Conservation (phyloP, 2,113 vertebrate genomes). For the Barnardius zonarius region DNA sequence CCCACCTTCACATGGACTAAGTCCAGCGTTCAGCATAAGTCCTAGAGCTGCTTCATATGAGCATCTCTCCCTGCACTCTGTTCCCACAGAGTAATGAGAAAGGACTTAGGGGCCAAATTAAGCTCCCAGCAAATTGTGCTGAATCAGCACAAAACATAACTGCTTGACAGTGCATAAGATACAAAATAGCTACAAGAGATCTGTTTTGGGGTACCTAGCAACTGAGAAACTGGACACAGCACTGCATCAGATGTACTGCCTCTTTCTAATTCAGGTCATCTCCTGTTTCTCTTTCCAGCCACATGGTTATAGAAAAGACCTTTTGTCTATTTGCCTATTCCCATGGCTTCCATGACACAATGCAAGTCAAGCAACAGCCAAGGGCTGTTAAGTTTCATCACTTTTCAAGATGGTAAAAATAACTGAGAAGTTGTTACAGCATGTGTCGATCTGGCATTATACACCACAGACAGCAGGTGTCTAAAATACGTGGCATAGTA, state of each 20-base stretch:
- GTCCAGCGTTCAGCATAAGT: neutral
- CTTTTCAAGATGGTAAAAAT: neutral
- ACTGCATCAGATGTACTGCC: neutral
- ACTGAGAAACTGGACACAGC: neutral
- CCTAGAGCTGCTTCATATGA: neutral
- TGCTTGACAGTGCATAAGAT: neutral
- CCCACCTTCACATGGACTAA: neutral
- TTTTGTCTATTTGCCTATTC: neutral
- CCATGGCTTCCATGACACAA: neutral
- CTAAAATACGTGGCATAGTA: conserved; percentile 15
- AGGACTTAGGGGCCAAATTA: neutral
- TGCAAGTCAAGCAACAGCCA: neutral
- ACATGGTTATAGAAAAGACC: neutral
- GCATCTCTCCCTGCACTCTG: neutral
- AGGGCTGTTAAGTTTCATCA: neutral
- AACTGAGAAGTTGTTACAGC: conserved; percentile 9
- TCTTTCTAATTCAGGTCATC: neutral
- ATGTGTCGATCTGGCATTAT: neutral
- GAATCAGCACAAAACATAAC: neutral
- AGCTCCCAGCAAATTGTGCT: neutral
- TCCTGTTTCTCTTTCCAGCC: neutral
- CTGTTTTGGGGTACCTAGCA: neutral
- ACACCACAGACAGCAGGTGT: conserved; percentile 3
- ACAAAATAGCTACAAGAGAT: neutral
- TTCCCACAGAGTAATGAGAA: neutral